Base-by-base conservation (phyloP, 2,888 invertebrate species). In the Agrochola macilenta region DNA sequence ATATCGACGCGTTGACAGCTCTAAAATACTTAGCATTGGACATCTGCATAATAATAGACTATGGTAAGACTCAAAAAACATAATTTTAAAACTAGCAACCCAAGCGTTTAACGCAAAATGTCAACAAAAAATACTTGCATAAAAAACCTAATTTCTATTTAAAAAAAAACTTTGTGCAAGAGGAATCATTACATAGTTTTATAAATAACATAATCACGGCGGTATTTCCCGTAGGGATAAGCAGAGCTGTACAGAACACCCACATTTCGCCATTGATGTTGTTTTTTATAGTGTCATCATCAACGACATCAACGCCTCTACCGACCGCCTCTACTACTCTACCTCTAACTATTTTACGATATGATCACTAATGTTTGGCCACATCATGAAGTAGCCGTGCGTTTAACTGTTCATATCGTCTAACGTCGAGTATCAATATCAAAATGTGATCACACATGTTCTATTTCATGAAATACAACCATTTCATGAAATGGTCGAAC, bases 51-150 rank as follows among this genome's bases (percentile, higher is more conserved):
- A 46, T 63, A 39, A 46, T 5, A 61, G 1, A 66, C 49, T 35
- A 57, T 68, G 49, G 49, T 26, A 72, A 54, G n/a, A 68, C 52
- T 26, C 39, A 57, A 69, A 58, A 46, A 39, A 60, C 54, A 65
- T 68, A 78, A 65, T 73, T 54, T 79, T 72, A 12, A 26, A 63
- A 83, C 61, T 70, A 82, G 72, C 69, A 72, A 83, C 71, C 79
- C 79, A 65, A 43, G 83, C 83, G 83, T 84, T 73, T 63, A 68
- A 83, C 83, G 83, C 84, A 61, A 58, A 73, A 66, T 43, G 0
- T 54, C 64, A 74, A 74, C 70, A 70, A 79, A 83, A 70, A 74
- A 63, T 64, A 81, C 49, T 69, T 49, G 49, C 70, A 54, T 79
- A 70, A 71, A 84, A 64, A 60, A 26, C 7, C 63, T 79, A 83